A percentile compares a stretch with the other conserved stretches of the same genome.
phyloP scores from a whole-genome alignment of 1,140 invertebrate genomes.

The Pissodes strobi region DNA sequence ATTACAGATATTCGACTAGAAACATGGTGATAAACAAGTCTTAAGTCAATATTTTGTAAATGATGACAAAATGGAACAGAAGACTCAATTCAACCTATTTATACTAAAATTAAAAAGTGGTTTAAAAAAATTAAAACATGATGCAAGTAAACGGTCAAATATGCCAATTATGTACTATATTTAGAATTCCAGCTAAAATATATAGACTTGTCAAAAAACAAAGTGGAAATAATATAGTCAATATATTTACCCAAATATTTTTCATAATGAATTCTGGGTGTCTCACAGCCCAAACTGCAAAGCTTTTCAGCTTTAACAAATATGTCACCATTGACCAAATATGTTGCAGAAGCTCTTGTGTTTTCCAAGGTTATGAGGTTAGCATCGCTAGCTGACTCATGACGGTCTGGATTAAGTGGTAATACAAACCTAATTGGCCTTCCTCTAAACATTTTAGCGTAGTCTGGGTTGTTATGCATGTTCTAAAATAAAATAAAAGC shows the following conservation, averaged over 20 bases:
- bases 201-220: too few species aligned
- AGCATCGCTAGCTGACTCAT: slow-evolving; percentile 35
- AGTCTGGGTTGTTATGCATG: slow-evolving; percentile 78
- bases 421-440: slow-evolving; percentile 75
- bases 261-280: slow-evolving; percentile 80
- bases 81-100: too few species aligned
- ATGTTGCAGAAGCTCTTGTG: slow-evolving; percentile 60
- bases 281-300: slow-evolving; percentile 79
- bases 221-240: too few species aligned
- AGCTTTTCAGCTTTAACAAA: slow-evolving; percentile 68
- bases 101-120: too few species aligned
- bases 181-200: too few species aligned
- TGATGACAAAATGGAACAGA: too few species aligned
- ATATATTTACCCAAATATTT: slow-evolving; percentile 64
- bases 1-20: too few species aligned
- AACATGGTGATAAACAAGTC: too few species aligned
- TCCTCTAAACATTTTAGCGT: slow-evolving; percentile 77
- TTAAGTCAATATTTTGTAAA: too few species aligned
- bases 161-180: too few species aligned
- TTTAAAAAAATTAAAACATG: too few species aligned
- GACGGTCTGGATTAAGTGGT: slow-evolving; percentile 54
- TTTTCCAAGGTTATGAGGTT: slow-evolving; percentile 60
- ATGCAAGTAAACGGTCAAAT: too few species aligned
- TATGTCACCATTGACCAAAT: slow-evolving; percentile 57
- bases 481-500: slow-evolving; percentile 66